Percentiles rank a stretch among this genome's conserved stretches.
Conservation (phyloP, 2,113 vertebrate species). For the Phyllostomus hastatus region DNA sequence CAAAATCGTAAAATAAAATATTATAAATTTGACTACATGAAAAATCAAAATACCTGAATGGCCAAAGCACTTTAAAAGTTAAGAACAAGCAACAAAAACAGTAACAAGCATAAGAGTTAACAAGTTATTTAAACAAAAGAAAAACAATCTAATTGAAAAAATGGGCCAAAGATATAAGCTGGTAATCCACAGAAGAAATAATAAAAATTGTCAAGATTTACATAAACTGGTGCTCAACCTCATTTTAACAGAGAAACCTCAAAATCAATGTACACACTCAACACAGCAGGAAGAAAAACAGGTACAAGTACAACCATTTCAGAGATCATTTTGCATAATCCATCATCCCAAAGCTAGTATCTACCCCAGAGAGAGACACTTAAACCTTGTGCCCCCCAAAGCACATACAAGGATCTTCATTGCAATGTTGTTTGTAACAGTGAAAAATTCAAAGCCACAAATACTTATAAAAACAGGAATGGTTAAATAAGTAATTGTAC, state of each 20-base stretch:
- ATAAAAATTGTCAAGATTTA: background rate
- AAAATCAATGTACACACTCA: background rate
- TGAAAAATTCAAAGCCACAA: background rate
- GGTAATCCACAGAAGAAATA: background rate
- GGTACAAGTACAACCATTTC: background rate
- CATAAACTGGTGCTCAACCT: background rate
- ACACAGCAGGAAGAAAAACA: background rate
- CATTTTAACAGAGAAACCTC: background rate
- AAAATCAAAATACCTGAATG: background rate
- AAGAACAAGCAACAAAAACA: background rate
- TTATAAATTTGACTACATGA: background rate
- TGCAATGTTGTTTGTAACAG: background rate
- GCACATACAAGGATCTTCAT: background rate
- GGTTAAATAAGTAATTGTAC: background rate
- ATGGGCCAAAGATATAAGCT: background rate
- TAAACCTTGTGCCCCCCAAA: background rate
- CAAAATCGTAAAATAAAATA: background rate
- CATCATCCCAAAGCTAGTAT: background rate
- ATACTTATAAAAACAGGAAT: constrained; percentile 3
- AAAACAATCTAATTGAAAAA: background rate
- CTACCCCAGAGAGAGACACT: background rate
- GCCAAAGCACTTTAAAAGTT: background rate
- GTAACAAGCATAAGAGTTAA: background rate
- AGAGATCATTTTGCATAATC: background rate
- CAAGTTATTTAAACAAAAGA: background rate